A percentile compares a stretch with the other conserved stretches of the same genome.
Evolutionary conservation across 2,797 vertebrate genomes (phyloP).

Genomic region (Sebastes vulpes): DNA sequence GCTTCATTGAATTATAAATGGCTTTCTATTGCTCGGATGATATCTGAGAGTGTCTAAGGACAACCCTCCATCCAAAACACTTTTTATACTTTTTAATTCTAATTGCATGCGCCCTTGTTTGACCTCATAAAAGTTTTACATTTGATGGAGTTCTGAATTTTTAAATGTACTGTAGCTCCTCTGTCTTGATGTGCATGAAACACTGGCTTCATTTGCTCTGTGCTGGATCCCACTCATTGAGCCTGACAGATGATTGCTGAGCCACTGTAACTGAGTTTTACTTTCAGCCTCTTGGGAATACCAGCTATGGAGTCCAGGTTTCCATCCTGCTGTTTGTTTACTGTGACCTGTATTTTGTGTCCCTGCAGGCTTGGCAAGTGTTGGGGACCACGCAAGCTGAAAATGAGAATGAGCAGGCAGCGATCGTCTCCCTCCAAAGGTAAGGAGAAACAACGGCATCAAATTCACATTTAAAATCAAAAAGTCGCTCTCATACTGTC

Average conservation of each 20-base stretch:
- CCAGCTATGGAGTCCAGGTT: slow-evolving; percentile 26
- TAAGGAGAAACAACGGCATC: slow-evolving; percentile 77
- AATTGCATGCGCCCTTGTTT: not conserved
- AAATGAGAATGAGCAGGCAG: slow-evolving; percentile 98
- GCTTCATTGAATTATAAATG: slow-evolving; percentile 10
- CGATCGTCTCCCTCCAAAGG: slow-evolving; percentile 99
- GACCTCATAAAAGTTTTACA: not conserved
- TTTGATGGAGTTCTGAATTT: not conserved
- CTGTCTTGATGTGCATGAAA: not conserved
- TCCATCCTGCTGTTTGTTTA: slow-evolving; percentile 56
- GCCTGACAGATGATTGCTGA: not conserved
- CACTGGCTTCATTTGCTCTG: not conserved
- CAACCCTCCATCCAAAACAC: not conserved
- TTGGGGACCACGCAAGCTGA: slow-evolving; percentile 97
- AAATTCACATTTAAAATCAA: not conserved
- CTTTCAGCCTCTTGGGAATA: slow-evolving; percentile 15
- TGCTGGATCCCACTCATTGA: not conserved
- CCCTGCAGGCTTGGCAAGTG: slow-evolving; percentile 95
- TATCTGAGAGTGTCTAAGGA: slow-evolving; percentile 4
- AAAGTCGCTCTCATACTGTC: not conserved
- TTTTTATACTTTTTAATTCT: not conserved
- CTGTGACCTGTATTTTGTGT: slow-evolving; percentile 58
- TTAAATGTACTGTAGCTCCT: not conserved
- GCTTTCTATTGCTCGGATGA: not conserved
- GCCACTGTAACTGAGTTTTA: not conserved